A percentile compares a stretch with the other conserved stretches of the same genome.
phyloP scores from a whole-genome alignment of 2,113 vertebrate species.

The Phoxinus phoxinus region DNA sequence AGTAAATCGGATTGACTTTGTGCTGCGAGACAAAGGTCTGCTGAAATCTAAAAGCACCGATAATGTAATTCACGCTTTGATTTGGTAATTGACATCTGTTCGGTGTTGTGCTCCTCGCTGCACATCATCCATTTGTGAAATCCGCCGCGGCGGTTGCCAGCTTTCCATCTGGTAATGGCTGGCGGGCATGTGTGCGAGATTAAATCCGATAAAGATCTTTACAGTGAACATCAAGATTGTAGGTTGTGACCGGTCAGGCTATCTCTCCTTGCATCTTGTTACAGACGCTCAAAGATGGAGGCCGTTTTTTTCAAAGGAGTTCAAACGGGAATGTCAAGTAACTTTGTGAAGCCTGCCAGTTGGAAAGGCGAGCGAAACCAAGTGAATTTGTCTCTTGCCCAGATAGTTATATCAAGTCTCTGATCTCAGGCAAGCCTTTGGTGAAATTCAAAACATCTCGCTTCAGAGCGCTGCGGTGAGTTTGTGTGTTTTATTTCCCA shows the following conservation, averaged over 20 bases:
- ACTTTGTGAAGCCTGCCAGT: slow-evolving; percentile 3
- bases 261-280: not conserved
- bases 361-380: not conserved
- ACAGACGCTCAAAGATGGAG: slow-evolving; percentile 2
- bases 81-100: slow-evolving; percentile 48
- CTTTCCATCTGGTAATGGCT: slow-evolving; percentile 22
- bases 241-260: slow-evolving; percentile 10
- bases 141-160: not conserved
- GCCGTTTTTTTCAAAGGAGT: not conserved
- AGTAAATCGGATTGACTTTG: slow-evolving; percentile 43
- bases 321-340: slow-evolving; percentile 9
- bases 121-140: slow-evolving; percentile 24
- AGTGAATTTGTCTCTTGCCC: slow-evolving; percentile 23
- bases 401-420: slow-evolving; percentile 34
- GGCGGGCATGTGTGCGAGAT: slow-evolving; percentile 23
- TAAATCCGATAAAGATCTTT: slow-evolving; percentile 18
- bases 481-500: slow-evolving; percentile 35
- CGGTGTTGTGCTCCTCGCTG: slow-evolving; percentile 17
- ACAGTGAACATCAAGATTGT: slow-evolving; percentile 35
- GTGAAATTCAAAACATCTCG: slow-evolving; percentile 24
- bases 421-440: slow-evolving; percentile 40
- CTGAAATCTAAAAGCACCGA: slow-evolving; percentile 16
- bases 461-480: slow-evolving; percentile 4
- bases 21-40: slow-evolving; percentile 6
- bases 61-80: slow-evolving; percentile 47